These are phyloP conservation scores for Brachycybe producta DNA, from an alignment of 2,888 invertebrate species.

Conservation along the genomic window DNA sequence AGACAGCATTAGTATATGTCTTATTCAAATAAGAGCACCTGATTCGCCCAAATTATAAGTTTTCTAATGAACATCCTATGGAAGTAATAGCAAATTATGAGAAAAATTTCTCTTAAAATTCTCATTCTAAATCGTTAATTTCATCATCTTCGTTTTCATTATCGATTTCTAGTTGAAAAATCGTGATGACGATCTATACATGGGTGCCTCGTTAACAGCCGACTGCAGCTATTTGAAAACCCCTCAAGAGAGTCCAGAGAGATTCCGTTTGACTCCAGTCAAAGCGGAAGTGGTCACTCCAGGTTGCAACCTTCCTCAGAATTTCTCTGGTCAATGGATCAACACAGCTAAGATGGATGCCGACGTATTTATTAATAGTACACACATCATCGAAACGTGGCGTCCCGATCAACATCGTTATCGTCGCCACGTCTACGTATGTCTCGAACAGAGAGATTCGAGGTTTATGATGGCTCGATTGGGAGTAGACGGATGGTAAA, in stretches of 20 bases:
- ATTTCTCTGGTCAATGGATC: slow-evolving; percentile 90
- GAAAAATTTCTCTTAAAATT: too few relatives aligned
- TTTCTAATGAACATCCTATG: too few relatives aligned
- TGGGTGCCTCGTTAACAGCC: slow-evolving; percentile 85
- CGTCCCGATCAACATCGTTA: slow-evolving; percentile 83
- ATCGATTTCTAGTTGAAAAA: slow-evolving; percentile 65
- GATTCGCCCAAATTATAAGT: too few relatives aligned
- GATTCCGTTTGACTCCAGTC: slow-evolving; percentile 65
- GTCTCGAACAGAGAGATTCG: slow-evolving; percentile 79
- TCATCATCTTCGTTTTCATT: too few relatives aligned
- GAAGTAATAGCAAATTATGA: too few relatives aligned
- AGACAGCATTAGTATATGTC: too few relatives aligned
- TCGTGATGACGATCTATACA: slow-evolving; percentile 80
- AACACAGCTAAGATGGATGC: slow-evolving; percentile 96
- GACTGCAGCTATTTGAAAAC: slow-evolving; percentile 86
- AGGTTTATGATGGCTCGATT: slow-evolving; percentile 91
- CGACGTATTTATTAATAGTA: slow-evolving; percentile 83
- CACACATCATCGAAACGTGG: slow-evolving; percentile 90
- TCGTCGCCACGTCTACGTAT: slow-evolving; percentile 71
- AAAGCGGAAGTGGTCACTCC: slow-evolving; percentile 81
- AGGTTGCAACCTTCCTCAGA: slow-evolving; percentile 81
- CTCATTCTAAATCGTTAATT: too few relatives aligned
- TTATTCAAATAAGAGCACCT: too few relatives aligned
- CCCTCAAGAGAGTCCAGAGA: slow-evolving; percentile 82
- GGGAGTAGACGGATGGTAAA: slow-evolving; percentile 83